Evolutionary conservation across 2,888 invertebrate genomes (phyloP), one percentile per base, ranked within the genome.

Genomic region (Cheiracanthium punctorium): DNA sequence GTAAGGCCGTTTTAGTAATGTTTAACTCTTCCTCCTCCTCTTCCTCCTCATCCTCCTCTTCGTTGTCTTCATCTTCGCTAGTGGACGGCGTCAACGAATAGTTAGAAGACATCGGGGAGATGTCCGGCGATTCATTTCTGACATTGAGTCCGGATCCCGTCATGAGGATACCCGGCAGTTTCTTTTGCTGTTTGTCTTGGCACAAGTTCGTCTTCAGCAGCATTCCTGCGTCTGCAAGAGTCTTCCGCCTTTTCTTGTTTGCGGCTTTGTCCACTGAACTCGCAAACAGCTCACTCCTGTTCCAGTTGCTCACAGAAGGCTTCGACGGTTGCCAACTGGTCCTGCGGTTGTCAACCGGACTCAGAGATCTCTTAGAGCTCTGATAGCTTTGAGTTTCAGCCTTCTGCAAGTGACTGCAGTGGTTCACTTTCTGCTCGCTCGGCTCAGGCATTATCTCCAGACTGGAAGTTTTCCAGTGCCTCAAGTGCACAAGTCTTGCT

Each of bases 51-150:
- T n/a, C 48, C 1, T 72, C 58, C 0, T 71, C 29, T 17, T 8
- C 4, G 28, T 70, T 69, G 33, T 79, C 69, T 33, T 79, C 84
- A 7, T 79, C 69, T 37, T 84, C 84, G 24, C 79, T 74, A 37
- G 84, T 84, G 84, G 84, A 84, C 84, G 84, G 84, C 70, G 84
- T 84, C 14, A 84, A 73, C 12, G 84, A 84, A n/a, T 84, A 84
- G 29, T 84, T 84, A 1, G 84, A 84, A 20, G 84, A 84, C 84
- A 84, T 84, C 10, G 84, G 84, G 0, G 84, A 84, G 10, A 84
- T 73, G 20, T 84, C 84, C 2, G 79, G 67, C 10, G 84, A 69
- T 10, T 20, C 32, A 17, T 74, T 76, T 17, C n/a, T 48, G 29
- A 52, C 30, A 37, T 84, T 79, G 14, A 73, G 17, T 33, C 71